These are phyloP conservation scores for Lacanobia wlatinum DNA, from an alignment of 2,888 invertebrate genomes.

Conservation along the genomic window DNA sequence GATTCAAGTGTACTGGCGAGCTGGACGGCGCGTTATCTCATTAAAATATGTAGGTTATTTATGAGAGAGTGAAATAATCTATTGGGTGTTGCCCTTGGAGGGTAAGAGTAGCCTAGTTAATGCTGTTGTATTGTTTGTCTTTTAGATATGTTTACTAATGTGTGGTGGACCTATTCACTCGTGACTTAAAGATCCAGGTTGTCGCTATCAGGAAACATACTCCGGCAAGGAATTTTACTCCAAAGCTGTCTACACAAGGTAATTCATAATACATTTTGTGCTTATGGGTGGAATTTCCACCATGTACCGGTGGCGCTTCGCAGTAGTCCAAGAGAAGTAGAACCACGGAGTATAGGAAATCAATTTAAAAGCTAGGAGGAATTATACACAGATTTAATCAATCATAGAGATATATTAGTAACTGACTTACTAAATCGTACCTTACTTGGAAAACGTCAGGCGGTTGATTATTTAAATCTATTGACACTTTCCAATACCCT, in stretches of 20 bases:
- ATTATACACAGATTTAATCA: background rate
- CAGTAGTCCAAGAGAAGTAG: background rate
- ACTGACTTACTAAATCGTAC: background rate
- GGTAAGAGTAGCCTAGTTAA: conserved; percentile 12
- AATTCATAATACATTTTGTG: no score
- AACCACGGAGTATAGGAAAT: background rate
- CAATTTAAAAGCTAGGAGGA: background rate
- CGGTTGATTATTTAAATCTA: background rate
- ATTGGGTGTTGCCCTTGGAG: conserved; percentile 27
- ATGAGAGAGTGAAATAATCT: conserved; percentile 8
- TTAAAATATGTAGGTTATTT: conserved; percentile 50
- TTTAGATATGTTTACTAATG: background rate
- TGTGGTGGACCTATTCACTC: no score
- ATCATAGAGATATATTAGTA: background rate
- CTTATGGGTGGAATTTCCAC: no score
- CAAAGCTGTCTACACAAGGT: no score
- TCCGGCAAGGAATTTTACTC: no score
- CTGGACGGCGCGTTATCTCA: conserved; percentile 27
- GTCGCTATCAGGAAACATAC: no score
- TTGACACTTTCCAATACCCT: background rate
- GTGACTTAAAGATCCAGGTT: no score
- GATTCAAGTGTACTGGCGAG: conserved; percentile 59
- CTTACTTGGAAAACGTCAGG: no score
- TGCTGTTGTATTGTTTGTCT: background rate
- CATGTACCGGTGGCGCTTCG: background rate